phyloP scores from a whole-genome alignment of 2,797 vertebrate genomes.

The Chaetophractus vellerosus region DNA sequence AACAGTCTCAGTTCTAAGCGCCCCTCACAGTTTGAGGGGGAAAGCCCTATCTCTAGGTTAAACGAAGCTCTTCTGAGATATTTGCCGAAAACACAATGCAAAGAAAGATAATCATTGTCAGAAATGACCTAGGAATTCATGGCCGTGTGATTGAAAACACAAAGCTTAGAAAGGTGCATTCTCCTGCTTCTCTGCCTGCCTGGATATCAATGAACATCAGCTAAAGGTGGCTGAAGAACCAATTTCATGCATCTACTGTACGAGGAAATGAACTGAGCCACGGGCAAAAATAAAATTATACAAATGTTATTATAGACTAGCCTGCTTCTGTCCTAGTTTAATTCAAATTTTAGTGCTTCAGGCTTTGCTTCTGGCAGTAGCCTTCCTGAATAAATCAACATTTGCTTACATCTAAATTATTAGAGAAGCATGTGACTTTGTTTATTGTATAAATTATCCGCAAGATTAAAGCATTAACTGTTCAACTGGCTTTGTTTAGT shows the following conservation, averaged over 20 bases:
- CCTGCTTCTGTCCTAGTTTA: constrained; percentile 99
- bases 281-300: constrained; percentile 99
- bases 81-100: constrained; percentile 82
- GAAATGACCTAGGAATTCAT: constrained; percentile 90
- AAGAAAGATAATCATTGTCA: constrained; percentile 86
- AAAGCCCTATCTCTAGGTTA: constrained; percentile 82
- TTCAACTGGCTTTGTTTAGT: constrained; percentile 88
- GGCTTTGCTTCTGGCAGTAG: constrained; percentile 95
- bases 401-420: constrained; percentile 99
- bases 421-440: constrained; percentile 99
- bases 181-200: constrained; percentile 94
- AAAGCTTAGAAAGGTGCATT: constrained; percentile 93
- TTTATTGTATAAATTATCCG: constrained; percentile 99
- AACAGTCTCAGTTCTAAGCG: constrained; percentile 87
- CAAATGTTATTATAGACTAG: constrained; percentile 99
- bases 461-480: constrained; percentile 95
- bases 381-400: constrained; percentile 99
- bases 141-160: constrained; percentile 87
- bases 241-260: constrained; percentile 99
- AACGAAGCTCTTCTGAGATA: constrained; percentile 82
- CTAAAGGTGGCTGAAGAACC: constrained; percentile 99
- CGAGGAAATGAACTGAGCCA: constrained; percentile 99
- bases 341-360: constrained; percentile 98
- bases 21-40: constrained; percentile 78
- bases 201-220: constrained; percentile 95